Evolutionary conservation across 2,797 vertebrate genomes (phyloP), one percentile per base, ranked within the genome.

Genomic region (Morus bassanus): DNA sequence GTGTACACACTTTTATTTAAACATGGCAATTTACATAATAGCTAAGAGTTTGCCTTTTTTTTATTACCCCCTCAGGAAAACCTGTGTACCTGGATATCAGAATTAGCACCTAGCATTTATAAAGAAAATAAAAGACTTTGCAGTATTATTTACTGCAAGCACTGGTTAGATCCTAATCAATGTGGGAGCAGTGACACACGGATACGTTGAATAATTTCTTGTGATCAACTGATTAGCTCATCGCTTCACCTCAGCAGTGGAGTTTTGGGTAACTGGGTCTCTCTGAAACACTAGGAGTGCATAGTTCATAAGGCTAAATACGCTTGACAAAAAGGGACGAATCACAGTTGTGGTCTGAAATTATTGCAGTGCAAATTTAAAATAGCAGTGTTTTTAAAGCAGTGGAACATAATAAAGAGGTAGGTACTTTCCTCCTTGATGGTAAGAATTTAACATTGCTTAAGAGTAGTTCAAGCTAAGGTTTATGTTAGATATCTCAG

Each of bases 51-150:
- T 51, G 39, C 28, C 9, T 10, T 59, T n/a, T 57, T 23, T 57
- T 57, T 59, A 16, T 59, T 35, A n/a, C 18, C 6, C 7, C 53
- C 61, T 13, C 18, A 31, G 89, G 88, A 95, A 95, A 94, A 91
- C 45, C 60, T 13, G 43, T 57, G 83, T 82, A 88, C 76, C 95
- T 81, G 93, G 84, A 87, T 88, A 84, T 56, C 67, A 61, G 86
- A 93, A 81, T 90, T 96, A 97, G 97, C 97, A 98, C 97, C 97
- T 92, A 94, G 73, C 90, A 84, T 94, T 75, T 78, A 43, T 24
- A 85, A 24, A 88, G 80, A 75, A 95, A 89, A 67, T 4, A 73
- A 85, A 85, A 82, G 37, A 30, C 78, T 67, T 5, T 21, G 54
- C 78, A 31, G 50, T 17, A 13, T 57, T 51, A 33, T 60, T 82